Conservation (phyloP, 1,140 invertebrate genomes). For the Leucophenga varia region DNA sequence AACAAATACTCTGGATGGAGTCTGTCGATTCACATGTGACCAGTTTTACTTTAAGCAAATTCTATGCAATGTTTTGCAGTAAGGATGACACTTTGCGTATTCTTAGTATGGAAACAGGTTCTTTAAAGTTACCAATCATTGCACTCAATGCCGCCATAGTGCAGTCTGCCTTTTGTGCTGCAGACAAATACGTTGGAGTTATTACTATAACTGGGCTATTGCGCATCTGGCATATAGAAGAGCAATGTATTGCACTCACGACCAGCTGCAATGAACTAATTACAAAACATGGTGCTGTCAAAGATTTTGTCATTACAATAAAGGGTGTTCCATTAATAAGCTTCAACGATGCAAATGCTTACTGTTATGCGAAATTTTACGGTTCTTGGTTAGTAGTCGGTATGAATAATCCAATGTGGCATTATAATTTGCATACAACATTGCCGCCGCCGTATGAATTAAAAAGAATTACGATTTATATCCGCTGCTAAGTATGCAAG, state of each 20-base stretch:
- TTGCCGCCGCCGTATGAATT: slow-evolving; percentile 19
- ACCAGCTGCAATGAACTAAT: slow-evolving; percentile 20
- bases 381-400: slow-evolving; percentile 26
- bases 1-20: background rate
- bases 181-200: slow-evolving; percentile 19
- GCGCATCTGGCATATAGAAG: slow-evolving; percentile 23
- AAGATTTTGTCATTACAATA: slow-evolving; percentile 25
- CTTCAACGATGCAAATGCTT: slow-evolving; percentile 22
- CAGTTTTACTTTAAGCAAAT: slow-evolving; percentile 20
- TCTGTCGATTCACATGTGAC: slow-evolving; percentile 19
- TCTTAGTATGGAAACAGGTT: slow-evolving; percentile 17
- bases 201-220: slow-evolving; percentile 22
- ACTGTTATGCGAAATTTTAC: slow-evolving; percentile 16
- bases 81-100: slow-evolving; percentile 24
- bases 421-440: slow-evolving; percentile 20
- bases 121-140: slow-evolving; percentile 16
- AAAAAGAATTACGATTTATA: slow-evolving; percentile 18
- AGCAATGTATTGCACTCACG: slow-evolving; percentile 9
- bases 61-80: slow-evolving; percentile 24
- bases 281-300: slow-evolving; percentile 14
- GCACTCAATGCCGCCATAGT: slow-evolving; percentile 15
- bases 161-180: slow-evolving; percentile 25
- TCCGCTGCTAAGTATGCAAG: slow-evolving; percentile 20
- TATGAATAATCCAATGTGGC: slow-evolving; percentile 21
- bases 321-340: slow-evolving; percentile 20